Percentiles rank a stretch among this genome's conserved stretches.
phyloP scores from a whole-genome alignment of 1,140 invertebrate genomes.

The Uloborus diversus region DNA sequence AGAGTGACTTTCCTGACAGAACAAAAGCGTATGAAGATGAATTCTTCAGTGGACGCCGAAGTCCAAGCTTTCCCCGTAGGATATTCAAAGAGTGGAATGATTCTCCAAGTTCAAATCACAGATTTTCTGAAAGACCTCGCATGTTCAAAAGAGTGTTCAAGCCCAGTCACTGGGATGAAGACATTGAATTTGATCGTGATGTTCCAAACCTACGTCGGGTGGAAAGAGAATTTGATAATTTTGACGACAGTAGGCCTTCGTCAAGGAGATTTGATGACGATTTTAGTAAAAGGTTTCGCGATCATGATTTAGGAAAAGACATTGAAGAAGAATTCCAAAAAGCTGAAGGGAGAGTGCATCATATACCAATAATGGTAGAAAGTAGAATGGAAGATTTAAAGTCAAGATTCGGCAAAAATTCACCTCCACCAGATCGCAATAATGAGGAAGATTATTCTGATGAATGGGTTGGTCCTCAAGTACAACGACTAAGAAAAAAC shows the following conservation, averaged over 20 bases:
- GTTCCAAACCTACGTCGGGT: conserved; percentile 12
- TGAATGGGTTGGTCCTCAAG: conserved; percentile 32
- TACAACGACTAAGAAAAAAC: conserved; percentile 25
- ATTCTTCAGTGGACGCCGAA: conserved; percentile 27
- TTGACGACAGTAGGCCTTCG: background rate
- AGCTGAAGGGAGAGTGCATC: conserved; percentile 29
- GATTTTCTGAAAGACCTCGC: conserved; percentile 25
- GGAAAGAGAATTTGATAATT: conserved; percentile 5
- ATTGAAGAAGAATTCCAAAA: conserved; percentile 22
- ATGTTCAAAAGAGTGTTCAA: conserved; percentile 49
- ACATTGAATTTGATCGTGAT: conserved; percentile 13
- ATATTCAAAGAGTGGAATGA: conserved; percentile 36
- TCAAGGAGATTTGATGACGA: conserved; percentile 36
- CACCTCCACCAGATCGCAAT: background rate
- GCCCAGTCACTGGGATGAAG: conserved; percentile 21
- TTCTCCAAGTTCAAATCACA: conserved; percentile 4
- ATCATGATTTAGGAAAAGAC: background rate
- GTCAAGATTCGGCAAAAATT: conserved; percentile 20
- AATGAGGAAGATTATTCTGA: conserved; percentile 13
- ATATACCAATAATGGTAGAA: conserved; percentile 50
- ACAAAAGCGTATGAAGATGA: conserved; percentile 14
- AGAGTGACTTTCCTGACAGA: conserved; percentile 20
- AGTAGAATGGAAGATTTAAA: conserved; percentile 30
- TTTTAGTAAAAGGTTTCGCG: conserved; percentile 4
- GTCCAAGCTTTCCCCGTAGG: conserved; percentile 33